phyloP scores from a whole-genome alignment of 2,888 invertebrate genomes.

The Drosophila paucipuncta region DNA sequence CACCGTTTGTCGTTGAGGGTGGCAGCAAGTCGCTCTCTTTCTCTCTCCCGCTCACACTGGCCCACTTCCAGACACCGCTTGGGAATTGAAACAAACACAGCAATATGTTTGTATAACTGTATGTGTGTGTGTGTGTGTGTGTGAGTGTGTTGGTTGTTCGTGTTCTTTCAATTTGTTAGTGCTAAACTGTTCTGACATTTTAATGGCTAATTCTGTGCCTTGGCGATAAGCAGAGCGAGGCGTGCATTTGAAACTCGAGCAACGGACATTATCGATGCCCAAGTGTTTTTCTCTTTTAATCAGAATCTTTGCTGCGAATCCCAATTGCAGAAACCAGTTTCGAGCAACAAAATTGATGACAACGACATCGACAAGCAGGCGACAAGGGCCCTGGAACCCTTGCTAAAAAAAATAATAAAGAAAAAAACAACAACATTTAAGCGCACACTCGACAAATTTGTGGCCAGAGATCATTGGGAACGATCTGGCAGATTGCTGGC shows the following conservation, averaged over 20 bases:
- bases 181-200: slow-evolving; percentile 66
- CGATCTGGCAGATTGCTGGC: slow-evolving; percentile 36
- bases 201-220: slow-evolving; percentile 59
- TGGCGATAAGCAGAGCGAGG: slow-evolving; percentile 31
- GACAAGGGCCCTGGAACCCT: slow-evolving; percentile 43
- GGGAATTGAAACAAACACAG: slow-evolving; percentile 42
- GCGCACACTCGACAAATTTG: slow-evolving; percentile 81
- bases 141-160: slow-evolving; percentile 13
- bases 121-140: neutral
- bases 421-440: slow-evolving; percentile 65
- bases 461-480: slow-evolving; percentile 59
- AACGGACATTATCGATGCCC: slow-evolving; percentile 45
- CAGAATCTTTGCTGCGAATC: slow-evolving; percentile 74
- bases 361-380: slow-evolving; percentile 49
- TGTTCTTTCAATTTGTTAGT: slow-evolving; percentile 59
- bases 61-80: slow-evolving; percentile 55
- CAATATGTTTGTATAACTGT: slow-evolving; percentile 4
- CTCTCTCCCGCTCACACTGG: slow-evolving; percentile 21
- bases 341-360: slow-evolving; percentile 63
- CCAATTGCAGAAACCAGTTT: slow-evolving; percentile 54
- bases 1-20: slow-evolving; percentile 50
- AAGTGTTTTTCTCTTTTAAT: slow-evolving; percentile 47
- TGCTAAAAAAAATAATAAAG: slow-evolving; percentile 16
- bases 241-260: slow-evolving; percentile 62
- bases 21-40: slow-evolving; percentile 20